Evolutionary conservation across 2,888 invertebrate genomes (phyloP), one percentile per base, ranked within the genome.

Genomic region (Limenitis camilla): DNA sequence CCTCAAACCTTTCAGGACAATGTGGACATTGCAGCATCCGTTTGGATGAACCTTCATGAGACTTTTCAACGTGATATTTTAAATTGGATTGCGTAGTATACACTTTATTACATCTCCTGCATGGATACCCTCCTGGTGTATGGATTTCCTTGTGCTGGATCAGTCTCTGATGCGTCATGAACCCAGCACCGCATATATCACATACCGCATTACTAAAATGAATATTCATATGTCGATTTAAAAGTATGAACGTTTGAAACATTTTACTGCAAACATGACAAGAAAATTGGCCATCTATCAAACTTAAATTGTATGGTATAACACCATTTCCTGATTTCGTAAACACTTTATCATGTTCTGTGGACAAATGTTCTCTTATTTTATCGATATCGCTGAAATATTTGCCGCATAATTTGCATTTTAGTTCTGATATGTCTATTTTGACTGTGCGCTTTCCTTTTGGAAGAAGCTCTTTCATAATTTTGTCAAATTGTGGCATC

Each of bases 51-150:
- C 78, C 78, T 46, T 79, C 78, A 8, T 82, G 81, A 0, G 68
- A 55, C 50, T 78, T 81, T 53, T 81, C 76, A 27, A 73, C 59
- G 32, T 82, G 82, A 49, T 73, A 78, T 61, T 76, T 79, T 4
- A 81, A 59, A 53, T 81, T 81, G 1, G 79, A 78, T 58, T 64
- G 84, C 0, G 87, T 87, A 6, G 85, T 81, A 59, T 88, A 89
- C 0, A 86, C 78, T 62, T 88, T 88, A 7, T 72, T 71, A 56
- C 89, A 89, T 59, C 65, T 73, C 0, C 68, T 72, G 56, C 89
- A 89, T 4, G 80, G 76, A 36, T 78, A 71, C 0, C 76, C 78
- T 0, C 81, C 80, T 0, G 80, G 75, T 1, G 68, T 58, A 45
- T 82, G 82, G 4, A 78, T 81, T 57, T 78, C 78, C 60, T 78